Conservation (phyloP, 2,888 invertebrate genomes). For the Ophion ellenae region DNA sequence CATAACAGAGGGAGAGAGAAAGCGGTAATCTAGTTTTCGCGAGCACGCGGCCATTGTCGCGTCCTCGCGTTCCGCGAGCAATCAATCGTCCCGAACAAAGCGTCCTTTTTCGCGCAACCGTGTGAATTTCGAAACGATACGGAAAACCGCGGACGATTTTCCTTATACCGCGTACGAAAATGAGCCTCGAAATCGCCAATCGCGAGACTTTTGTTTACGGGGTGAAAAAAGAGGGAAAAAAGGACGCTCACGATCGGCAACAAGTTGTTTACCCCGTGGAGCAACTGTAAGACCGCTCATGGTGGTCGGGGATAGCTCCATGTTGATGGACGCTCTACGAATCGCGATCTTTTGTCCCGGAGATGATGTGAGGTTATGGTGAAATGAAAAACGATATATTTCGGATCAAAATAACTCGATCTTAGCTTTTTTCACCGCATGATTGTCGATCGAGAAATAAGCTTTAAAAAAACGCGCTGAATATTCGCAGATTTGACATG, state of each 20-base stretch:
- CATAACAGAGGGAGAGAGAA: not conserved
- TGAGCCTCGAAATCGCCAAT: not conserved
- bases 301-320: not conserved
- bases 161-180: not conserved
- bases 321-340: not conserved
- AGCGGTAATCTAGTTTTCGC: not conserved
- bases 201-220: not conserved
- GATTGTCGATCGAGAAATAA: not conserved
- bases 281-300: not conserved
- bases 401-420: not conserved
- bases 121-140: not conserved
- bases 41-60: conserved; percentile 1
- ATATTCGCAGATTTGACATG: not conserved
- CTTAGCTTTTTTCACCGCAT: not conserved
- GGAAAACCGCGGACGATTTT: not conserved
- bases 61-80: not conserved
- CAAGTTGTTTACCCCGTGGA: not conserved
- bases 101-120: not conserved
- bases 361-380: conserved; percentile 9
- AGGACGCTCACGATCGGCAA: not conserved
- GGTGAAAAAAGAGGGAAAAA: not conserved
- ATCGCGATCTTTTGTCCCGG: not conserved
- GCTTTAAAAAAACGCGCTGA: not conserved
- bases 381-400: not conserved
- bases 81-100: not conserved